phyloP scores from a whole-genome alignment of 2,797 vertebrate genomes.

The Enteromius mattozi region DNA sequence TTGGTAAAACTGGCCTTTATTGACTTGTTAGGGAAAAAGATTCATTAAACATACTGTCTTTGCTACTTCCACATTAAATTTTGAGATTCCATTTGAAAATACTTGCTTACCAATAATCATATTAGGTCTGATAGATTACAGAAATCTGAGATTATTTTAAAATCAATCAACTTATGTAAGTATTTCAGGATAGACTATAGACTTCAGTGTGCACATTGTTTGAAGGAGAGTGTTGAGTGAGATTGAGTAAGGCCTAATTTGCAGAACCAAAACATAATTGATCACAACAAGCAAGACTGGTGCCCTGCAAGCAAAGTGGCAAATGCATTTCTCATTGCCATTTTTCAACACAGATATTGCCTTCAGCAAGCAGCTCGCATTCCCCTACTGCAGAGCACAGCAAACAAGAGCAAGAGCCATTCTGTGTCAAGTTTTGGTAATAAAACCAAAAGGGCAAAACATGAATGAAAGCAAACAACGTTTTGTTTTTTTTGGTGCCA shows the following conservation, averaged over 20 bases:
- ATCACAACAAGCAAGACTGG: neutral
- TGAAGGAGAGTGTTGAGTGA: neutral
- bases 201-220: neutral
- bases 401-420: neutral
- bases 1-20: neutral
- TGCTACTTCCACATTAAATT: neutral
- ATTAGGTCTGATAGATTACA: neutral
- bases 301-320: neutral
- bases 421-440: slow-evolving; percentile 4
- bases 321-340: slow-evolving; percentile 27
- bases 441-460: slow-evolving; percentile 10
- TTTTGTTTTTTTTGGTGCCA: neutral
- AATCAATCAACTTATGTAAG: neutral
- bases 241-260: slow-evolving; percentile 17
- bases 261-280: neutral
- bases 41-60: neutral
- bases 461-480: slow-evolving; percentile 2
- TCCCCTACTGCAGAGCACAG: neutral
- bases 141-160: neutral
- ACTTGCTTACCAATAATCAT: neutral
- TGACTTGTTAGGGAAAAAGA: neutral
- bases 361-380: neutral
- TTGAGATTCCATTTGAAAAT: neutral
- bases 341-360: slow-evolving; percentile 19
- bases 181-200: neutral